These are phyloP conservation scores for Drosophila anomalata DNA, from an alignment of 2,888 invertebrate genomes.

Conservation along the genomic window DNA sequence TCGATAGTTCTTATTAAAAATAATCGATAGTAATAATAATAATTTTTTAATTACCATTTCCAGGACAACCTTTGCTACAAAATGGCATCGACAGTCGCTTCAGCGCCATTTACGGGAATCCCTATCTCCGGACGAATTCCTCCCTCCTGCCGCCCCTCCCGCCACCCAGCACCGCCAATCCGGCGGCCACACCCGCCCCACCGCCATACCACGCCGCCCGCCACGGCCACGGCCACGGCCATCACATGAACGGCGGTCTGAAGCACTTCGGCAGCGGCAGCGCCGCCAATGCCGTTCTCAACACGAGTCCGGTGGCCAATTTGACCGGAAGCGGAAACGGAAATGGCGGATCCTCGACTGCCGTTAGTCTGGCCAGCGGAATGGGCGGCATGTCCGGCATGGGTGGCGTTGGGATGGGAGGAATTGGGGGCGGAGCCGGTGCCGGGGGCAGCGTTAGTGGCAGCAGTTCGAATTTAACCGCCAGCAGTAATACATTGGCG, in stretches of 20 bases:
- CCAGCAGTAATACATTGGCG: conserved; percentile 82
- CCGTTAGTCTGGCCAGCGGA: conserved; percentile 14
- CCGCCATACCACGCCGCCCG: conserved; percentile 88
- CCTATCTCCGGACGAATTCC: conserved; percentile 90
- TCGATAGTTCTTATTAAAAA: too few relatives aligned
- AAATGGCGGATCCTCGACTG: conserved; percentile 24
- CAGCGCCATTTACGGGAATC: conserved; percentile 95
- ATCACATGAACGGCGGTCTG: conserved; percentile 71
- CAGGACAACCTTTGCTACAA: conserved; percentile 83
- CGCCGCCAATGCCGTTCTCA: conserved; percentile 19
- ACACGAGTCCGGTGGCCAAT: conserved; percentile 35
- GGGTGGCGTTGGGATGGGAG: neutral
- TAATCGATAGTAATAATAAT: neutral
- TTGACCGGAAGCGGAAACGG: conserved; percentile 14
- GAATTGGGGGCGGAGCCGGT: neutral
- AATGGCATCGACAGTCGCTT: conserved; percentile 86
- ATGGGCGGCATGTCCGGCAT: conserved; percentile 6
- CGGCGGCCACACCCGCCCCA: conserved; percentile 91
- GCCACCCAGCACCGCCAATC: conserved; percentile 89
- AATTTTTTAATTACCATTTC: neutral
- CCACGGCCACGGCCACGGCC: conserved; percentile 47
- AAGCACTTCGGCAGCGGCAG: conserved; percentile 64
- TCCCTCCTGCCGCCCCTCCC: conserved; percentile 85
- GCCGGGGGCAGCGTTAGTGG: conserved; percentile 84
- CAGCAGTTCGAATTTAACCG: conserved; percentile 85